A percentile compares a stretch with the other conserved stretches of the same genome.
phyloP scores from a whole-genome alignment of 2,797 vertebrate genomes.

The Meriones psammophilus region DNA sequence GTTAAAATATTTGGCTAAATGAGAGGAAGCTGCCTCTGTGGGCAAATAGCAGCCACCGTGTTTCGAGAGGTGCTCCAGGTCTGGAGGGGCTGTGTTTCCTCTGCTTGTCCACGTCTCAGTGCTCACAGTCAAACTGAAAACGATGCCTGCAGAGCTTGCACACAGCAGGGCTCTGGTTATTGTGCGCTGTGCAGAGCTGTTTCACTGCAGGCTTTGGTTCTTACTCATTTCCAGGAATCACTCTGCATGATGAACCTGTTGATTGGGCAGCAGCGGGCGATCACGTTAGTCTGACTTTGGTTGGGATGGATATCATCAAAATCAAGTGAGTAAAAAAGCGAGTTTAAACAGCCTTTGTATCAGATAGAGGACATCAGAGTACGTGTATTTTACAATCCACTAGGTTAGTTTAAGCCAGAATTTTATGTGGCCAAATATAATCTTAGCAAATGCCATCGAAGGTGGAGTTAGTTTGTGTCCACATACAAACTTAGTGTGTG shows the following conservation, averaged over 20 bases:
- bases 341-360: constrained; percentile 84
- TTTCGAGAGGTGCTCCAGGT: constrained; percentile 81
- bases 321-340: constrained; percentile 94
- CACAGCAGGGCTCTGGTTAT: constrained; percentile 73
- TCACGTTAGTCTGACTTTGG: constrained; percentile 97
- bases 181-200: constrained; percentile 86
- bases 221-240: constrained; percentile 96
- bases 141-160: constrained; percentile 88
- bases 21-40: constrained; percentile 53
- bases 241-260: constrained; percentile 95
- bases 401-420: constrained; percentile 72
- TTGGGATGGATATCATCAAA: constrained; percentile 99
- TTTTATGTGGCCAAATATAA: constrained; percentile 15
- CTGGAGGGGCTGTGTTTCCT: constrained; percentile 71
- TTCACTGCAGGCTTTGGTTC: constrained; percentile 89
- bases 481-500: neutral
- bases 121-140: constrained; percentile 90
- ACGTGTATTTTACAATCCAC: constrained; percentile 73
- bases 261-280: constrained; percentile 99
- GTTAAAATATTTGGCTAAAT: constrained; percentile 61
- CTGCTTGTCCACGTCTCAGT: constrained; percentile 87
- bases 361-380: constrained; percentile 79
- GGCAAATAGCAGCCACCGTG: constrained; percentile 37
- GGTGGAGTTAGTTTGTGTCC: constrained; percentile 79
- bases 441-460: constrained; percentile 72